phyloP scores from a whole-genome alignment of 1,140 invertebrate species.

The Gonioctena quinquepunctata region DNA sequence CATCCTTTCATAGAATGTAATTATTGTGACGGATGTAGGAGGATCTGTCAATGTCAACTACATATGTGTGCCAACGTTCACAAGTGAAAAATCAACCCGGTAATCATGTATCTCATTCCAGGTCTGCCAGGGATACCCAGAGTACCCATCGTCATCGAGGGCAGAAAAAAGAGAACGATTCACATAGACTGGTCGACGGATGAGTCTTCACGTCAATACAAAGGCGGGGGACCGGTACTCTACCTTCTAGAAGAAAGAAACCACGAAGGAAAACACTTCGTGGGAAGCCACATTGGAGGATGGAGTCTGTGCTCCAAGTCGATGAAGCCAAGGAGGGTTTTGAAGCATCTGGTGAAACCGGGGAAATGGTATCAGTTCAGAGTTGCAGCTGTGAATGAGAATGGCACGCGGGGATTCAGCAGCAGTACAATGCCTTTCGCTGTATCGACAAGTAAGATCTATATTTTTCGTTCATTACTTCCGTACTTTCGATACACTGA shows the following conservation, averaged over 20 bases:
- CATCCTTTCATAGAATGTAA: no score
- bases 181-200: conserved; percentile 52
- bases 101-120: conserved; percentile 26
- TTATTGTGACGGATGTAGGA: no score
- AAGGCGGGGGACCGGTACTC: conserved; percentile 39
- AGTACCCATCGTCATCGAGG: conserved; percentile 51
- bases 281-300: conserved; percentile 58
- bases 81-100: no score
- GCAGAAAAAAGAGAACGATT: conserved; percentile 45
- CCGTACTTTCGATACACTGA: no score
- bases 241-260: conserved; percentile 63
- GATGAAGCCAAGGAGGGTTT: conserved; percentile 58
- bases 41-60: no score
- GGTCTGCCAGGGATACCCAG: conserved; percentile 57
- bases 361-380: conserved; percentile 79
- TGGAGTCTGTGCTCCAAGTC: conserved; percentile 57
- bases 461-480: no score
- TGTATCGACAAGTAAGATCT: conserved; percentile 55
- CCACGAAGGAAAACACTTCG: conserved; percentile 59
- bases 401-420: conserved; percentile 73
- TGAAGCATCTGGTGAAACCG: conserved; percentile 64
- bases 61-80: no score
- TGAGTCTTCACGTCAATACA: conserved; percentile 5
- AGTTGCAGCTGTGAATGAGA: conserved; percentile 71
- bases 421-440: conserved; percentile 65